These are phyloP conservation scores for Zhuqinia jingwanae DNA, from an alignment of 2,888 invertebrate species.

Conservation along the genomic window DNA sequence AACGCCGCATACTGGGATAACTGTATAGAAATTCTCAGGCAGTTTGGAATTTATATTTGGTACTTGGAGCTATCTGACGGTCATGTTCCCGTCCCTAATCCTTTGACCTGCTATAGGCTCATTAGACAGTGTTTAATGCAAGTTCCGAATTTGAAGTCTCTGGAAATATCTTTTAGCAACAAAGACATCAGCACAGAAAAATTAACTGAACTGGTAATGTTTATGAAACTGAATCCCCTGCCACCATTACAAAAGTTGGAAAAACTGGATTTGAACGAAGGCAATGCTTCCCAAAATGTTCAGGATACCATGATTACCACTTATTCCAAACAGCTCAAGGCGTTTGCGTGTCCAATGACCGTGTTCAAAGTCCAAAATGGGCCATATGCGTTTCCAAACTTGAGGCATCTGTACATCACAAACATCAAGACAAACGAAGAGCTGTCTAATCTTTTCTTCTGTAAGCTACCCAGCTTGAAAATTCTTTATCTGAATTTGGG, in stretches of 20 bases:
- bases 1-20: slow-evolving; percentile 13
- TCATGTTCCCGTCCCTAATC: not conserved
- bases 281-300: not conserved
- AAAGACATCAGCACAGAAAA: not conserved
- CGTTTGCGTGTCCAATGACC: not conserved
- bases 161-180: not conserved
- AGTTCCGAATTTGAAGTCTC: slow-evolving; percentile 1
- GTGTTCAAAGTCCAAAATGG: not conserved
- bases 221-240: not conserved
- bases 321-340: not conserved
- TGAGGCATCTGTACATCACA: not conserved
- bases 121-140: not conserved
- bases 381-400: not conserved
- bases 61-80: slow-evolving; percentile 22
- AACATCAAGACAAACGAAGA: not conserved
- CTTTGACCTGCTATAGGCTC: not conserved
- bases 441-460: not conserved
- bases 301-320: not conserved
- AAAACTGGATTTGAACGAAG: slow-evolving; percentile 17
- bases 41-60: slow-evolving; percentile 21
- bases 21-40: not conserved
- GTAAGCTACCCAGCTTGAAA: not conserved
- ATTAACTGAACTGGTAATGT: not conserved
- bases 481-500: slow-evolving; percentile 13
- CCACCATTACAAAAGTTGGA: not conserved